A percentile compares a stretch with the other conserved stretches of the same genome.
phyloP scores from a whole-genome alignment of 1,140 invertebrate genomes.

The Antheraea pernyi region DNA sequence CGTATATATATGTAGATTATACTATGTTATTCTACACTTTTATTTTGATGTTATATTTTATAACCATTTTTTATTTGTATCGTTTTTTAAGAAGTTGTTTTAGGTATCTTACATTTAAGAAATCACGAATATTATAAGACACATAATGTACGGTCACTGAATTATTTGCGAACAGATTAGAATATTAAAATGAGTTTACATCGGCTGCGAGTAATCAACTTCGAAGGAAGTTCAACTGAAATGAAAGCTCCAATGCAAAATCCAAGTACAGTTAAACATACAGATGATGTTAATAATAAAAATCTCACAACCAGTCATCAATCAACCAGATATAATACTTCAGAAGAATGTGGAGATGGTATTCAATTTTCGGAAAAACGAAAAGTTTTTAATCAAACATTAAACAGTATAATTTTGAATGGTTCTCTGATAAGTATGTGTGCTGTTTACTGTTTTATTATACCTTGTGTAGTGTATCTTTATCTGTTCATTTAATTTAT shows the following conservation, averaged over 20 bases:
- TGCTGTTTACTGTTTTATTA: too few species aligned
- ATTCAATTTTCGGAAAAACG: background rate
- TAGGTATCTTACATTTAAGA: too few species aligned
- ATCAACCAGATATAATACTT: background rate
- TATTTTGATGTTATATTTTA: constrained; percentile 13
- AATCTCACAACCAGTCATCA: background rate
- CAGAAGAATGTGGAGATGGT: background rate
- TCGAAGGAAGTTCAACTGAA: constrained; percentile 14
- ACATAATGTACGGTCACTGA: background rate
- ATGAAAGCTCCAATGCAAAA: background rate
- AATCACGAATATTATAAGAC: background rate
- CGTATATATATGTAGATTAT: too few species aligned
- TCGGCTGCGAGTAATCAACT: constrained; percentile 22
- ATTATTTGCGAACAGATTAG: background rate
- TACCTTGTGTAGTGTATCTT: too few species aligned
- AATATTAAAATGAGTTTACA: constrained; percentile 22
- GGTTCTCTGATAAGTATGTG: background rate
- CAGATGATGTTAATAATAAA: background rate
- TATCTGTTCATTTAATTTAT: too few species aligned
- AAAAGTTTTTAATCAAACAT: background rate
- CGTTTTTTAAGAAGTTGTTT: background rate
- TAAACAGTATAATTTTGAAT: background rate
- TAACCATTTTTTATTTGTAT: constrained; percentile 13
- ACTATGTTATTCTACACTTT: background rate
- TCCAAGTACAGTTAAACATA: background rate